Evolutionary conservation across 2,888 invertebrate genomes (phyloP).

Genomic region (Lobophora halterata): DNA sequence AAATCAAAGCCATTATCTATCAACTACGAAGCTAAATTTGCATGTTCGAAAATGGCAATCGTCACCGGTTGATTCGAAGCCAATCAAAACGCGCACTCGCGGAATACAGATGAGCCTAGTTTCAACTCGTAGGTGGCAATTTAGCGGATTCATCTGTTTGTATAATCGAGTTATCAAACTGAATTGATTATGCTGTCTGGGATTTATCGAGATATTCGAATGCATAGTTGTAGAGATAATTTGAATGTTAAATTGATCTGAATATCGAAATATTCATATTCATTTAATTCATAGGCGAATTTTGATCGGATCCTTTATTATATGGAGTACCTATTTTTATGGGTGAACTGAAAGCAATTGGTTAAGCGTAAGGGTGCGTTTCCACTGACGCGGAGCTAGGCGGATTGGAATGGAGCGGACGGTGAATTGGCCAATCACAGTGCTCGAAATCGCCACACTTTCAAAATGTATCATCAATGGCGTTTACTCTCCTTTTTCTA

Average conservation of each 20-base stretch:
- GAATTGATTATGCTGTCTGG: constrained; percentile 32
- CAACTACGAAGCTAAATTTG: constrained; percentile 1
- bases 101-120: constrained; percentile 54
- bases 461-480: no score
- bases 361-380: no score
- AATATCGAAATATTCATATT: constrained; percentile 20
- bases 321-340: no score
- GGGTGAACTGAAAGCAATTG: no score
- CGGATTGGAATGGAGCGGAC: no score
- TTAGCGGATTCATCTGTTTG: constrained; percentile 42
- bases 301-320: constrained; percentile 13
- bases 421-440: no score
- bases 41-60: constrained; percentile 46
- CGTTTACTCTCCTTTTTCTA: no score
- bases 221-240: constrained; percentile 15
- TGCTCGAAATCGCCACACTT: no score
- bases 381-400: no score
- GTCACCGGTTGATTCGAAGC: constrained; percentile 43
- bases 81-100: constrained; percentile 50
- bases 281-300: constrained; percentile 11
- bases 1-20: no score
- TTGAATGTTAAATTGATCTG: no score
- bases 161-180: constrained; percentile 45
- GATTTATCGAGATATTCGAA: constrained; percentile 13
- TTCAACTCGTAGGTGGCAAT: constrained; percentile 41